Conservation (phyloP, 2,113 vertebrate genomes). For the Rhinoptilus africanus region DNA sequence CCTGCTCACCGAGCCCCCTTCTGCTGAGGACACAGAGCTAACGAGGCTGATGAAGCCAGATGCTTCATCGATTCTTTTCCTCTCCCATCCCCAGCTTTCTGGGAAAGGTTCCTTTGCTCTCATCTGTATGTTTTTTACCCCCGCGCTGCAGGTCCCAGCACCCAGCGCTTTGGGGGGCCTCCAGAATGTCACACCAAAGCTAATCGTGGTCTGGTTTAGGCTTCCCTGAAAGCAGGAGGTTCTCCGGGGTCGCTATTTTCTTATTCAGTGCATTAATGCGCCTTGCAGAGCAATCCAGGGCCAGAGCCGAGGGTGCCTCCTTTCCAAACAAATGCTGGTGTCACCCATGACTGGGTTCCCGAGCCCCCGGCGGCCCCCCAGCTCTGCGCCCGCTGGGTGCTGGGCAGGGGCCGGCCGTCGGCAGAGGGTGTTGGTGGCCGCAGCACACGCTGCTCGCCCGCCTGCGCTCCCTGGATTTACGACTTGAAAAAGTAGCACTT, state of each 20-base stretch:
- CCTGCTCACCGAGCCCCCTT: not conserved
- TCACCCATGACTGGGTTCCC: accelerated
- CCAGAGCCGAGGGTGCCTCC: not conserved
- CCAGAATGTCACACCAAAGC: accelerated
- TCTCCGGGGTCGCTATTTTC: accelerated
- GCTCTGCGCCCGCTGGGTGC: accelerated
- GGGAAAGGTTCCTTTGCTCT: not conserved
- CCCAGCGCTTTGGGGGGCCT: accelerated
- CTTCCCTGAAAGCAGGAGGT: not conserved
- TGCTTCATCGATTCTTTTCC: accelerated
- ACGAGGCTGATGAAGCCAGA: accelerated
- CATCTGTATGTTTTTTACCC: accelerated
- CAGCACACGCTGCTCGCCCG: accelerated
- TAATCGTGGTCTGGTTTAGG: accelerated
- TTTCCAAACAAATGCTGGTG: accelerated
- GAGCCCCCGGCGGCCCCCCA: accelerated
- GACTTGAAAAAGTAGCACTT: accelerated
- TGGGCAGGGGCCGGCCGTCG: accelerated
- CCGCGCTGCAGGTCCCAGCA: accelerated
- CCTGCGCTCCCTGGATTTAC: accelerated
- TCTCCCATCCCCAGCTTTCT: not conserved
- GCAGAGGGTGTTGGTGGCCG: not conserved
- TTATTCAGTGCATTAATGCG: accelerated
- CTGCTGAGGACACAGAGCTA: accelerated
- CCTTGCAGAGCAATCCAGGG: accelerated